These are phyloP conservation scores for Anthoscopus minutus DNA, from an alignment of 2,113 vertebrate genomes.

Conservation along the genomic window DNA sequence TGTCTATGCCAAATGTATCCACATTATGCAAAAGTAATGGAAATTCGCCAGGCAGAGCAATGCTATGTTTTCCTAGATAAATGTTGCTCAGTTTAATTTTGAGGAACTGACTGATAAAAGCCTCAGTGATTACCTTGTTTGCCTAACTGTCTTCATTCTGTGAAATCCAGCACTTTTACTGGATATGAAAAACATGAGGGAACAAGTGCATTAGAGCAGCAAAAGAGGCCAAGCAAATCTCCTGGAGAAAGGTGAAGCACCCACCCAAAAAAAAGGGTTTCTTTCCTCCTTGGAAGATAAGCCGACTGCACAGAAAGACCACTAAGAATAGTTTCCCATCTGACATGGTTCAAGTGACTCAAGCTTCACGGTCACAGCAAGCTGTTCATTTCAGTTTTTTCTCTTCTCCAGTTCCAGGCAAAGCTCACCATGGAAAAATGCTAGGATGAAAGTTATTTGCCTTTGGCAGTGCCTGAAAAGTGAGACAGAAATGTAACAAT, in stretches of 20 bases:
- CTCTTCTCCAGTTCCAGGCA: not conserved
- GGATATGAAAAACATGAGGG: not conserved
- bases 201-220: not conserved
- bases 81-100: constrained; percentile 63
- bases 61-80: constrained; percentile 54
- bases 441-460: not conserved
- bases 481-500: not conserved
- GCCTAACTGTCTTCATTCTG: not conserved
- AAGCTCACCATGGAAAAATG: not conserved
- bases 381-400: not conserved
- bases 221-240: not conserved
- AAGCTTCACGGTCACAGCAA: not conserved
- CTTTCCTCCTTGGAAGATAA: not conserved
- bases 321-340: not conserved
- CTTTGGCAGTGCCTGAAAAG: not conserved
- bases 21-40: constrained; percentile 62
- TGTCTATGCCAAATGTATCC: constrained; percentile 60
- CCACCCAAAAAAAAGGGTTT: not conserved
- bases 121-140: constrained; percentile 49
- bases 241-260: not conserved
- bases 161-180: not conserved
- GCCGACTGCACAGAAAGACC: not conserved
- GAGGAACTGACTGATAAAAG: constrained; percentile 48
- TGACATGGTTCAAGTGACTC: not conserved
- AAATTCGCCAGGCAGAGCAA: constrained; percentile 57